Base-by-base conservation (phyloP, 2,888 invertebrate species). In the Drosophila paramelanica region DNA sequence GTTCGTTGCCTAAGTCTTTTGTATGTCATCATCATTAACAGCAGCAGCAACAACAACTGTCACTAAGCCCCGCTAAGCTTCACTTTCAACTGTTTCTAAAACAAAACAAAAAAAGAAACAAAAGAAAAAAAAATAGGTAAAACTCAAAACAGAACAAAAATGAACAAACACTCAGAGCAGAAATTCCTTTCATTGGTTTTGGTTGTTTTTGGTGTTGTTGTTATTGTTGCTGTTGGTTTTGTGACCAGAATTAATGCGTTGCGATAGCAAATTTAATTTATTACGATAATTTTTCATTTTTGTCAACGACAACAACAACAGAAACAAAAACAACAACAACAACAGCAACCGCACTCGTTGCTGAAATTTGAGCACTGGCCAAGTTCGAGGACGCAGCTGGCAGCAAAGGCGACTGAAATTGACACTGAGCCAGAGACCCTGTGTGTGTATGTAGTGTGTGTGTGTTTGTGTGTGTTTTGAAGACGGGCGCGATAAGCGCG, bases 251-350 rank as follows among this genome's bases (percentile, higher is more conserved):
- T 89, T 89, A 90, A 89, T 89, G 89, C 84, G 75, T 80, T 72
- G 80, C 87, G 91, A 90, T 90, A 90, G 89, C 83, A 89, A 91
- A 89, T 89, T 89, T 89, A 90, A 90, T 90, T 90, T 90, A 90
- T 91, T 84, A 89, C 88, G 89, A 89, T 88, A 85, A 90, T 90
- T 91, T 90, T 89, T 90, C 88, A 89, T 90, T 86, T 88, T 88
- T 84, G 88, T 88, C 84, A 88, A 86, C 83, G 57, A 33, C 65
- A 65, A 65, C 38, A 66, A 65, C 57, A 61, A 56, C 68, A 49
- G 4, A 4, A 23, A 60, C 38, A 58, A 47, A 38, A 64, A 43
- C 45, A 41, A 5, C n/a, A 17, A 10, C 52, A 52, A 6, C 57
- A 51, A 33, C 58, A 41, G 38, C 45, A 31, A 49, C 41, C 43